These are phyloP conservation scores for Lasaia peninsularis DNA, from an alignment of 1,140 invertebrate species.

Conservation along the genomic window DNA sequence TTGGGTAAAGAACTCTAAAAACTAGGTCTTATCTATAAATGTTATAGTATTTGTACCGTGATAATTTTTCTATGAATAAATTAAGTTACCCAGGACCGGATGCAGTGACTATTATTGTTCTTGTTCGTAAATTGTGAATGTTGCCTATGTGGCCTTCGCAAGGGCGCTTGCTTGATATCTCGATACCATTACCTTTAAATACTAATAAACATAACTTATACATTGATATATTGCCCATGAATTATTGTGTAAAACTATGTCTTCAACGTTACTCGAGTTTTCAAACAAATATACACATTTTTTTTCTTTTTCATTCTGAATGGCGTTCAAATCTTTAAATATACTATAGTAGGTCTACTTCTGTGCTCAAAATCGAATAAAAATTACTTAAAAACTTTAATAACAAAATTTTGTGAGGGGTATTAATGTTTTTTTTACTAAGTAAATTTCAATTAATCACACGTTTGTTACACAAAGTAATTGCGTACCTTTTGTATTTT, in stretches of 20 bases:
- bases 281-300: too few relatives aligned
- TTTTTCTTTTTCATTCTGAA: too few relatives aligned
- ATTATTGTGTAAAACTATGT: not conserved
- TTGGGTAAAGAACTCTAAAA: not conserved
- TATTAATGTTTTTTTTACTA: too few relatives aligned
- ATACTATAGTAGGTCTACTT: too few relatives aligned
- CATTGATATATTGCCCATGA: not conserved
- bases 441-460: too few relatives aligned
- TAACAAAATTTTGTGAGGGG: too few relatives aligned
- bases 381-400: too few relatives aligned
- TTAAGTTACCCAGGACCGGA: not conserved
- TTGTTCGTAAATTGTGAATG: constrained; percentile 12
- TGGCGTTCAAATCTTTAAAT: too few relatives aligned
- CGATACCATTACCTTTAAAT: not conserved
- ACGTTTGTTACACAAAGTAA: too few relatives aligned
- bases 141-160: constrained; percentile 3
- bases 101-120: constrained; percentile 5
- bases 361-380: too few relatives aligned
- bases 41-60: not conserved
- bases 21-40: not conserved
- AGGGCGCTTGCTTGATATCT: constrained; percentile 9
- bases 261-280: too few relatives aligned
- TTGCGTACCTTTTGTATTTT: too few relatives aligned
- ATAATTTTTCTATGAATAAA: not conserved
- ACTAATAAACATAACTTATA: not conserved